These are phyloP conservation scores for Cheumatopsyche charites DNA, from an alignment of 1,140 invertebrate species.

Conservation along the genomic window DNA sequence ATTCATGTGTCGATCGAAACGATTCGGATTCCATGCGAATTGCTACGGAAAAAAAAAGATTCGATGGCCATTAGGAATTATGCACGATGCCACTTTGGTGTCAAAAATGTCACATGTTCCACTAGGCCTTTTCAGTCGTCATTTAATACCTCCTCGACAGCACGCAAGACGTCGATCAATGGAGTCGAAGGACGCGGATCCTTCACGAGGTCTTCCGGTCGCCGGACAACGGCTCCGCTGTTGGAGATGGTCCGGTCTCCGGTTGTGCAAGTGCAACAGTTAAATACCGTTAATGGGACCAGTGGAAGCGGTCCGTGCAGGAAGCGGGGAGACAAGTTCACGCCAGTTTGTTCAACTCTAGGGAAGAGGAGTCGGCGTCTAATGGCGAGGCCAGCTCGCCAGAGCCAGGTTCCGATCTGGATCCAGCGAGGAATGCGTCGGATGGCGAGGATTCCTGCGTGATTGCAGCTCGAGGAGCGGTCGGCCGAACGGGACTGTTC, in stretches of 20 bases:
- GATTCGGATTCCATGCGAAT: too few relatives aligned
- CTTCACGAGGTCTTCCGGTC: too few relatives aligned
- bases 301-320: constrained; percentile 12
- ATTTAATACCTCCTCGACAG: too few relatives aligned
- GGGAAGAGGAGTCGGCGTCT: background rate
- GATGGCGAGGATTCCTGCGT: too few relatives aligned
- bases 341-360: constrained; percentile 33
- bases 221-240: background rate
- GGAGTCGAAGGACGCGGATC: too few relatives aligned
- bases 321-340: constrained; percentile 34
- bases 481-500: background rate
- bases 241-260: background rate
- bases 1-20: too few relatives aligned
- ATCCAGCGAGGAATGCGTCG: background rate
- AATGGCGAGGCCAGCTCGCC: background rate
- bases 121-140: too few relatives aligned
- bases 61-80: too few relatives aligned
- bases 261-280: constrained; percentile 14
- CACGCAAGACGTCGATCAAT: too few relatives aligned
- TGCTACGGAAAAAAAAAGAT: too few relatives aligned
- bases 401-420: background rate
- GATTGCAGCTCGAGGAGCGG: background rate
- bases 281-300: constrained; percentile 30
- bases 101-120: too few relatives aligned
- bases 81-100: too few relatives aligned